Percentiles rank a stretch among this genome's conserved stretches.
These are phyloP conservation scores for Oreochromis niloticus DNA, from an alignment of 2,113 vertebrate species.

Conservation along the genomic window DNA sequence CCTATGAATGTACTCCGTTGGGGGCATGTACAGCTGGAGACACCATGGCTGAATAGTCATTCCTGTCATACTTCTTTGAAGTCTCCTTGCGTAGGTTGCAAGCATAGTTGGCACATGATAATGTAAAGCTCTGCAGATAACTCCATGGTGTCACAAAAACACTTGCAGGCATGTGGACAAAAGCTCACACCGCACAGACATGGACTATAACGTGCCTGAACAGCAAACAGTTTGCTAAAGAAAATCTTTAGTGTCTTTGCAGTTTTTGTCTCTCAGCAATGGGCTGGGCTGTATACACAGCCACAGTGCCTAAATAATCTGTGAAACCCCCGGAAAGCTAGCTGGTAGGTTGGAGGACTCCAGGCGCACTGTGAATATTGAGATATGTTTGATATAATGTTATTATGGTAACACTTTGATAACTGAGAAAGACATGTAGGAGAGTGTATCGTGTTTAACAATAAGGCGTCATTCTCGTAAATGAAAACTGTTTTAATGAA, in stretches of 20 bases:
- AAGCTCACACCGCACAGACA: neutral
- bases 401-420: slow-evolving; percentile 70
- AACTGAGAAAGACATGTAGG: slow-evolving; percentile 88
- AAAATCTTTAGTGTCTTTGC: neutral
- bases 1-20: neutral
- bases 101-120: neutral
- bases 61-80: neutral
- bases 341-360: neutral
- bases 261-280: neutral
- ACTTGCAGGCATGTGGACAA: neutral
- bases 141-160: neutral
- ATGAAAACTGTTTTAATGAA: neutral
- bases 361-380: neutral
- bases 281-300: neutral
- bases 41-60: neutral
- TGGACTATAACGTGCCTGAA: neutral
- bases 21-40: neutral
- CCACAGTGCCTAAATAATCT: neutral
- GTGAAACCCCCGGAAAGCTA: accelerated
- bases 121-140: neutral
- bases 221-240: neutral
- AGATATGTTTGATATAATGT: neutral
- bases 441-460: neutral
- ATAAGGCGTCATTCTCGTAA: accelerated
- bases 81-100: neutral